Base-by-base conservation (phyloP, 2,888 invertebrate genomes). In the Coecobrya sp. region DNA sequence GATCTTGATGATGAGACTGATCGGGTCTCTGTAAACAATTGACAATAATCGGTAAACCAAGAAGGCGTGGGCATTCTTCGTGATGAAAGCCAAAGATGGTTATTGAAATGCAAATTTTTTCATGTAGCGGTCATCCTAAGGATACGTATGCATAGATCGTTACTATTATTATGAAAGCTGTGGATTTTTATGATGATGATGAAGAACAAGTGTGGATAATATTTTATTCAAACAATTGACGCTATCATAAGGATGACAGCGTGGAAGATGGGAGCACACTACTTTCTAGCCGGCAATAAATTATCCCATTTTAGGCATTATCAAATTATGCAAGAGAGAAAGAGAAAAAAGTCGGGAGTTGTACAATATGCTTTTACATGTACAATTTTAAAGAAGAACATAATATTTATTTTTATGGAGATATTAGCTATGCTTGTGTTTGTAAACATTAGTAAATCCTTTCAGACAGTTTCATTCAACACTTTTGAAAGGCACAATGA, bases 251-350 rank as follows among this genome's bases (percentile, higher is more conserved):
- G 68, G 68, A 86, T 91, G 91, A 91, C 91, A 91, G 70, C 30
- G 45, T 82, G 25, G 22, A 68, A 82, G 62, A 55, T 59, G 19
- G 42, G 30, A 30, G 45, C 25, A 79, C 52, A 55, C 55, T 30
- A 25, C 36, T 82, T 36, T 89, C 49, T 81, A 81, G 85, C 92
- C 92, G 88, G 55, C 82, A 92, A 92, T 92, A 92, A 92, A 92
- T 92, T 92, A 92, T 89, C 73, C 92, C 92, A 92, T 92, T 92
- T 92, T 92, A 79, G 92, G 92, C 65, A 88, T 81, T 68, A 92
- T 87, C 87, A 65, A 87, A 88, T 92, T 92, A 87, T 92, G 49
- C 59, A 90, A 70, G 52, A 68, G 27, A 45, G 49, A 49, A 22
- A 49, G 55, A 55, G n/a, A 55, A 36, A 62, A 79, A 82, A 79